These are phyloP conservation scores for Erebia aethiops DNA, from an alignment of 2,888 invertebrate species.

Conservation along the genomic window DNA sequence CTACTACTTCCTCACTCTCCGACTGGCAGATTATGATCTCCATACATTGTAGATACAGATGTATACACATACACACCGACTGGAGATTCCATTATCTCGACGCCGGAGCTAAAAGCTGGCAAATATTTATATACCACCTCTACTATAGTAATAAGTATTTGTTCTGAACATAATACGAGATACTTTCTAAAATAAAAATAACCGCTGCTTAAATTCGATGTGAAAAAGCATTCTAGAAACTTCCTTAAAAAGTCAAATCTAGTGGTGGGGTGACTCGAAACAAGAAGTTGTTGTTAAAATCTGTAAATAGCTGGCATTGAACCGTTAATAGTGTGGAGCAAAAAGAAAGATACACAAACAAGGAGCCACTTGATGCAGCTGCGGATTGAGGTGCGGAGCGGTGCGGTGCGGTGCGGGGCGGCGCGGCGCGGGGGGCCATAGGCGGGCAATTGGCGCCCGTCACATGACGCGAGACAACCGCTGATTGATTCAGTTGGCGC, in stretches of 20 bases:
- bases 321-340: neutral
- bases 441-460: constrained; percentile 25
- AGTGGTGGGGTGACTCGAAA: neutral
- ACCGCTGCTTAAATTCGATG: neutral
- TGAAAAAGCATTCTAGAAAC: neutral
- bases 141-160: too few relatives aligned
- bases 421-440: neutral
- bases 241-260: neutral
- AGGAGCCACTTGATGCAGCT: neutral
- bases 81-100: neutral
- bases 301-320: neutral
- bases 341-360: neutral
- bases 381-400: neutral
- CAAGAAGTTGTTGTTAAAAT: neutral
- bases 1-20: too few relatives aligned
- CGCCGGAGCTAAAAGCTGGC: neutral
- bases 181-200: constrained; percentile 12
- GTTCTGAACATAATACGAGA: neutral
- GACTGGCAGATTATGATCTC: too few relatives aligned
- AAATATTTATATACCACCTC: neutral
- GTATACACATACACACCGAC: too few relatives aligned
- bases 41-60: too few relatives aligned
- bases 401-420: neutral
- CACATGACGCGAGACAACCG: constrained; percentile 43
- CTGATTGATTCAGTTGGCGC: constrained; percentile 39